Conservation (phyloP, 2,888 invertebrate species). For the Euplagia quadripunctaria region DNA sequence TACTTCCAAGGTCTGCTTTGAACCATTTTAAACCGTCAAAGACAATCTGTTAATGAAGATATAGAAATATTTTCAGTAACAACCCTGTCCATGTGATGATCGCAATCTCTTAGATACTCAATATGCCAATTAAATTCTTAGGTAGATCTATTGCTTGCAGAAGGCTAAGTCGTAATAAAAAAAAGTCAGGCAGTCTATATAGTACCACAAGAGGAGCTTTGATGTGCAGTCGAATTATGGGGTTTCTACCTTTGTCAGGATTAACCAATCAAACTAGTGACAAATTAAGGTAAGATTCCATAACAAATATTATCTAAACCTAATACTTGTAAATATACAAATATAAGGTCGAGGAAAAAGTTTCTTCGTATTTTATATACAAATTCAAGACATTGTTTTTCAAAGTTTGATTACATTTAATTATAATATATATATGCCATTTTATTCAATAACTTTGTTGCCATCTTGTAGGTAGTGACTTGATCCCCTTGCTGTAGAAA, state of each 20-base stretch:
- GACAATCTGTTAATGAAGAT: background rate
- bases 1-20: too few relatives aligned
- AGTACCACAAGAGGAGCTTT: conserved; percentile 54
- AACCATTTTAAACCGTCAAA: background rate
- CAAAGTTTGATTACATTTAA: too few relatives aligned
- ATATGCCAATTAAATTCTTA: background rate
- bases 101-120: background rate
- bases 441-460: too few relatives aligned
- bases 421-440: too few relatives aligned
- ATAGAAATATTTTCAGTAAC: background rate
- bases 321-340: too few relatives aligned
- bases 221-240: conserved; percentile 58
- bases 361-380: too few relatives aligned
- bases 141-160: background rate
- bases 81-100: background rate
- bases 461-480: too few relatives aligned
- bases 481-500: too few relatives aligned
- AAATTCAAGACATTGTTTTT: too few relatives aligned
- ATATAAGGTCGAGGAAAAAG: too few relatives aligned
- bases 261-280: conserved; percentile 46
- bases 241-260: conserved; percentile 62
- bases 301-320: too few relatives aligned
- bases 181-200: conserved; percentile 53
- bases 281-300: conserved; percentile 55
- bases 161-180: background rate